Evolutionary conservation across 2,888 invertebrate genomes (phyloP).

Genomic region (Acholoe squamosa): DNA sequence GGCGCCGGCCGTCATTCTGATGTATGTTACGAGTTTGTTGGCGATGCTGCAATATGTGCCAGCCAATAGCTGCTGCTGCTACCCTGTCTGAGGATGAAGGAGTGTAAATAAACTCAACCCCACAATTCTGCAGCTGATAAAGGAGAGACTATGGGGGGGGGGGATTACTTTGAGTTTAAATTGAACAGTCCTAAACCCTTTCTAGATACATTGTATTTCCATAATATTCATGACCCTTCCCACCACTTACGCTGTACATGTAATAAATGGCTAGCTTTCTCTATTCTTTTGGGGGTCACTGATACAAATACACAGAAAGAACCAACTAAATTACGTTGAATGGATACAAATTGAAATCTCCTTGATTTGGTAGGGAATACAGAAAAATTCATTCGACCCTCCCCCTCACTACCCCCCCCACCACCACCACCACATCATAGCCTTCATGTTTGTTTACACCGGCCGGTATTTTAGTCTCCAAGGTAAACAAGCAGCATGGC

Average conservation of each 20-base stretch:
- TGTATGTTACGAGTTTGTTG: constrained; percentile 13
- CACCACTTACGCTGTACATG: too few relatives aligned
- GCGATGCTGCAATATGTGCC: background rate
- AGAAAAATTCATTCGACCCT: too few relatives aligned
- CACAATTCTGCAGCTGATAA: background rate
- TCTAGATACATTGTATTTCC: too few relatives aligned
- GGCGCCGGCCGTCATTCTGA: background rate
- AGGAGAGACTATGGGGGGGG: background rate
- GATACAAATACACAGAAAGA: too few relatives aligned
- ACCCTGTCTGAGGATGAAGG: background rate
- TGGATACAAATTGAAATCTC: too few relatives aligned
- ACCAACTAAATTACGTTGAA: too few relatives aligned
- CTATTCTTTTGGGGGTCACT: too few relatives aligned
- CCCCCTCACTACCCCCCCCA: too few relatives aligned
- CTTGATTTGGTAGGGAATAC: too few relatives aligned
- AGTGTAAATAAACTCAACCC: background rate
- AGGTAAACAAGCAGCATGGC: constrained; percentile 15
- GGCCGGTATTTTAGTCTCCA: constrained; percentile 22
- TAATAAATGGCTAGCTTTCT: too few relatives aligned
- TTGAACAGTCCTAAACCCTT: too few relatives aligned
- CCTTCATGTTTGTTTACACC: constrained; percentile 39
- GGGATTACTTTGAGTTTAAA: background rate
- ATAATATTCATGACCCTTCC: too few relatives aligned
- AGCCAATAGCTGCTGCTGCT: background rate
- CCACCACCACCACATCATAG: background rate